Evolutionary conservation across 2,888 invertebrate genomes (phyloP), one percentile per base, ranked within the genome.

Genomic region (Mactromeris polynyma): DNA sequence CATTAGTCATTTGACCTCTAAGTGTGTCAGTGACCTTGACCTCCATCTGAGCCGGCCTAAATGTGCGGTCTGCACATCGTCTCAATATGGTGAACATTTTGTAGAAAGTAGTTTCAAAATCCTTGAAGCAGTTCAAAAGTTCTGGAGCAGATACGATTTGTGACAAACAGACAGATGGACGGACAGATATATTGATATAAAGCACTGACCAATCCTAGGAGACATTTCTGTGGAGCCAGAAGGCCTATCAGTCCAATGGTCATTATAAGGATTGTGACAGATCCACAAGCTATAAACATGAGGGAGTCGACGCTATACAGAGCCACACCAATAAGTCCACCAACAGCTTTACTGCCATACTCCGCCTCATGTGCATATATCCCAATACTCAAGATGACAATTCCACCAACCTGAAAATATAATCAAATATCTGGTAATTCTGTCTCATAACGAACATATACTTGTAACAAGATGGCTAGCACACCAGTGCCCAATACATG

Each of bases 331-430:
- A 95, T 93, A 40, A 95, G 92, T 33, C 90, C 92, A 2, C 95
- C 94, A 78, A 95, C 81, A 78, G 94, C 93, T 51, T 92, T 94
- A 89, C 94, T 95, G 9, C 95, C 95, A 91, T 95, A 95, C 80
- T 95, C 94, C 14, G 94, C 93, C 84, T 94, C 94, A 83, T 94
- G 93, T 4, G 95, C 94, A 93, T 93, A 94, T 69, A 95, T 94
- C 0, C 95, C 95, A n/a, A 95, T 94, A 31, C 92, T 93, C 82
- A 95, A 86, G 26, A 94, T 94, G 36, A 93, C 92, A 69, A 94
- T 79, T 11, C 93, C 94, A 19, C 95, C 95, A 77, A 95, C 92
- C 95, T 95, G 89, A 14, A 88, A 83, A 64, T n/a, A 81, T 21
- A 40, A 14, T n/a, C 54, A 69, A 69, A 36, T 26, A 79, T 40